A percentile compares a stretch with the other conserved stretches of the same genome.
These are phyloP conservation scores for Catajapyx aquilonaris DNA, from an alignment of 1,140 invertebrate genomes.

Conservation along the genomic window DNA sequence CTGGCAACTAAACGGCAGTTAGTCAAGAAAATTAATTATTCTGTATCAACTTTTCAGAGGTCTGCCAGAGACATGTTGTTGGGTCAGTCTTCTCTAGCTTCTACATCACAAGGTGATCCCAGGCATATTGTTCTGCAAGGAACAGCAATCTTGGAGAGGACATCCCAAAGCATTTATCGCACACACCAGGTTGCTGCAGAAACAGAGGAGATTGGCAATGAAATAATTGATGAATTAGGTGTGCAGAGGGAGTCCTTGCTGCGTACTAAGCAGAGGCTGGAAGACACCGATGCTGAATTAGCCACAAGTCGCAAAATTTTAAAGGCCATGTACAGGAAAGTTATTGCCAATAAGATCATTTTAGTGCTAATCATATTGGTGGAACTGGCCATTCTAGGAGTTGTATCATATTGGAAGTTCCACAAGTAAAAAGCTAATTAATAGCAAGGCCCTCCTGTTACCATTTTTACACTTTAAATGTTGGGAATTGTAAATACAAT, in stretches of 20 bases:
- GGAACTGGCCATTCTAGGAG: conserved; percentile 33
- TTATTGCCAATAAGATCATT: conserved; percentile 44
- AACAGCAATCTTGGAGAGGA: conserved; percentile 32
- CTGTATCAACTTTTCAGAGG: too few relatives aligned
- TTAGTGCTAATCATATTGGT: conserved; percentile 40
- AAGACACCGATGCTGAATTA: conserved; percentile 37
- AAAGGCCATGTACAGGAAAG: conserved; percentile 31
- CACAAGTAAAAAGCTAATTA: conserved; percentile 20
- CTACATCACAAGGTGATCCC: too few relatives aligned
- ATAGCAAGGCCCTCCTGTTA: too few relatives aligned
- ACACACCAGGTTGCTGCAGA: conserved; percentile 51
- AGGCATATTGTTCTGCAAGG: conserved; percentile 37
- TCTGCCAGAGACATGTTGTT: too few relatives aligned
- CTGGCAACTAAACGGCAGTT: too few relatives aligned
- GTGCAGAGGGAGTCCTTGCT: conserved; percentile 37
- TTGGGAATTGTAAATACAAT: too few relatives aligned
- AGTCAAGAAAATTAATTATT: too few relatives aligned
- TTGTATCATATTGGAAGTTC: conserved; percentile 34
- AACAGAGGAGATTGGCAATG: conserved; percentile 53
- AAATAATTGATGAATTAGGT: conserved; percentile 43
- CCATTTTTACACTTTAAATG: too few relatives aligned
- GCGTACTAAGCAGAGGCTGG: conserved; percentile 32
- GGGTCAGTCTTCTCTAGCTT: too few relatives aligned
- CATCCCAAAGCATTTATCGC: conserved; percentile 38
- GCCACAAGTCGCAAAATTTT: conserved; percentile 32